Conservation (phyloP, 1,140 invertebrate species). For the Cyclargus thomasi region DNA sequence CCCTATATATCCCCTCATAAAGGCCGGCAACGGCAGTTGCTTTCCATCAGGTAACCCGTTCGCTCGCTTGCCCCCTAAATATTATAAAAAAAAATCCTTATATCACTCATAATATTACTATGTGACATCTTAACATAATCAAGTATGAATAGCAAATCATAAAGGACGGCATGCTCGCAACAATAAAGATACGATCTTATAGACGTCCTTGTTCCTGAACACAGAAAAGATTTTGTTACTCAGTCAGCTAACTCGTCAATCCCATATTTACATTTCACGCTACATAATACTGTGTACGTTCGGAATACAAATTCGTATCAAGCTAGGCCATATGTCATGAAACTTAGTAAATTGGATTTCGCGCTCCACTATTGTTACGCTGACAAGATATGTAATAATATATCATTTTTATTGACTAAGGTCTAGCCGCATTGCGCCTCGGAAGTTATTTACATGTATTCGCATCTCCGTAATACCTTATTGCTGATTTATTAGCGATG, state of each 20-base stretch:
- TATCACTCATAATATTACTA: neutral
- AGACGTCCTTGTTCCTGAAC: neutral
- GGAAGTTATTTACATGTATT: constrained; percentile 1
- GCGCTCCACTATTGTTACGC: constrained; percentile 7
- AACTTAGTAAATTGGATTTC: constrained; percentile 15
- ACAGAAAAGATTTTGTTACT: neutral
- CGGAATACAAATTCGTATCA: constrained; percentile 5
- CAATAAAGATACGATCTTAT: neutral
- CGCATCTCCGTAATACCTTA: neutral
- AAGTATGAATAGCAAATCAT: neutral
- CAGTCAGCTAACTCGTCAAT: neutral
- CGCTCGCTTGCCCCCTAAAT: no score
- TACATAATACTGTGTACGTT: neutral
- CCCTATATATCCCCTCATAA: no score
- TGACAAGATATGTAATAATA: constrained; percentile 8
- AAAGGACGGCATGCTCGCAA: neutral
- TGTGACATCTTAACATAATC: neutral
- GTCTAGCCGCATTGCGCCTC: neutral
- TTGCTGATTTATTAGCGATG: neutral
- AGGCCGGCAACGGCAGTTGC: no score
- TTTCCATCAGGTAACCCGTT: no score
- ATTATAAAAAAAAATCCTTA: no score
- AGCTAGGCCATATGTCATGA: constrained; percentile 8
- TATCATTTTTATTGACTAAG: constrained; percentile 8
- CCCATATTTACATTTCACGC: constrained; percentile 9